Percentiles rank a stretch among this genome's conserved stretches.
Conservation (phyloP, 2,113 vertebrate species). For the Triplophysa dalaica region DNA sequence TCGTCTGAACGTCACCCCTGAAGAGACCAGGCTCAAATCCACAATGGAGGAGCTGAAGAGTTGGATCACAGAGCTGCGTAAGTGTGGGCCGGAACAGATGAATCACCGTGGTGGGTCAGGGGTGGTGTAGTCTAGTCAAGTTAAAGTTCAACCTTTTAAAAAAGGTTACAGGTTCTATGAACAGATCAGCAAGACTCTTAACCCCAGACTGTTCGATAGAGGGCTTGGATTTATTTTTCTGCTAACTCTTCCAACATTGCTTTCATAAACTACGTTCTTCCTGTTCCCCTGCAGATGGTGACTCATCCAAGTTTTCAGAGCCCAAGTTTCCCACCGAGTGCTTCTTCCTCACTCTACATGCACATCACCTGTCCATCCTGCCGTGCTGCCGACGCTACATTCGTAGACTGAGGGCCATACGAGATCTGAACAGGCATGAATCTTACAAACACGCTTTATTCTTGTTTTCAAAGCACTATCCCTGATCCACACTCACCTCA, state of each 20-base stretch:
- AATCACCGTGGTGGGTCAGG: not conserved
- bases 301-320: constrained; percentile 85
- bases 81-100: constrained; percentile 61
- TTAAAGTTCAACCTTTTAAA: not conserved
- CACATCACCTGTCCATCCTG: constrained; percentile 94
- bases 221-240: too few species aligned
- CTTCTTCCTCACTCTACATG: constrained; percentile 95
- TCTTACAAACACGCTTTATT: not conserved
- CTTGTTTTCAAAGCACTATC: too few species aligned
- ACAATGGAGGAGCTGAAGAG: constrained; percentile 90
- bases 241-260: too few species aligned
- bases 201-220: not conserved
- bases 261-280: not conserved
- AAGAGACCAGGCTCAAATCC: constrained; percentile 93
- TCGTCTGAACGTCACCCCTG: constrained; percentile 84
- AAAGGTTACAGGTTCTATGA: not conserved
- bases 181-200: not conserved
- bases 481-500: too few species aligned
- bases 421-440: constrained; percentile 91
- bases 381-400: constrained; percentile 96
- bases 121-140: not conserved
- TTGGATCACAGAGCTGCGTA: constrained; percentile 89
- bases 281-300: constrained; percentile 76
- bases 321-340: constrained; percentile 97
- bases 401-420: constrained; percentile 90